Evolutionary conservation across 2,113 vertebrate species (phyloP), one percentile per base, ranked within the genome.

Genomic region (Strix uralensis): DNA sequence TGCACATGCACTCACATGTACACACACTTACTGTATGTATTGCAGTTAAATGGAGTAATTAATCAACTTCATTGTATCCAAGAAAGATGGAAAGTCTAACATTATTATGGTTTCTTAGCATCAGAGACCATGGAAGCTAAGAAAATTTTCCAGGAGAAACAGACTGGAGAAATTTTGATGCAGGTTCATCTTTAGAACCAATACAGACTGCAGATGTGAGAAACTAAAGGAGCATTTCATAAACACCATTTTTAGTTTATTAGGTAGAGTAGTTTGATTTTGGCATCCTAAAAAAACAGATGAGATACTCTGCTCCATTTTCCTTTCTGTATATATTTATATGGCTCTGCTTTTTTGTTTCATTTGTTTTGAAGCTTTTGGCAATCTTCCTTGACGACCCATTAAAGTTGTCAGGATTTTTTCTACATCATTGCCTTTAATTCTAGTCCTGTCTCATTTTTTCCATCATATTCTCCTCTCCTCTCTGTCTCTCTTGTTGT

Each of bases 371-470:
- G 69, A 26, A 86, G 52, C n/a, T 10, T 81, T 82, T 88, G 55
- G 69, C 94, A 71, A 52, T 89, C 46, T 94, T 74, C 34, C 81
- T 38, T 86, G 85, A 93, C 75, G 86, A 65, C 7, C 57, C 69
- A 70, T 88, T 95, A 87, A 91, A 94, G 42, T 59, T 95, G 85
- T 93, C 87, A 94, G 77, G n/a, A 91, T 40, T 81, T 96, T 96
- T 96, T 96, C 82, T 96, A 84, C 91, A 80, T 82, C 88, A 70
- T 63, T 95, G 79, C 87, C 38, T 92, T 92, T 95, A 93, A 92
- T 95, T 96, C 72, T 90, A 81, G 54, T 51, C 42, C 65, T 94
- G 52, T 92, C 51, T 92, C 63, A 70, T 91, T 94, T 94, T 91
- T 67, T 13, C 81, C 55, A 26, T 95, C 70, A 36, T 57, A 40